Conservation (phyloP, 2,113 vertebrate species). For the Crotalus tigris region DNA sequence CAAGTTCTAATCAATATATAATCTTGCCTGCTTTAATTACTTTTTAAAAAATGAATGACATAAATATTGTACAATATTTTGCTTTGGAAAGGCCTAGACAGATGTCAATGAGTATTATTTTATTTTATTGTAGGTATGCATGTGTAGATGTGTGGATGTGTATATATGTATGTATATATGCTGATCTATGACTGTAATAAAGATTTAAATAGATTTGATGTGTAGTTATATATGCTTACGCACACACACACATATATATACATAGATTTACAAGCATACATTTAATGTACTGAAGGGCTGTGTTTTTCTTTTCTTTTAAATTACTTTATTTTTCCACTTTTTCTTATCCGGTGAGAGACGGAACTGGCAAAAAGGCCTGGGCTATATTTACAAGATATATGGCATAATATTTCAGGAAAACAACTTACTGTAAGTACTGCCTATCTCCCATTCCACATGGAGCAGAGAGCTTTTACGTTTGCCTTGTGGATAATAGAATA, state of each 20-base stretch:
- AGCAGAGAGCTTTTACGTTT: constrained; percentile 42
- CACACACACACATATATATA: background rate
- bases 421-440: background rate
- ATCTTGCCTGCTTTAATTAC: background rate
- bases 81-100: background rate
- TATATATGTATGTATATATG: background rate
- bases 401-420: background rate
- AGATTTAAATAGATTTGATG: background rate
- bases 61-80: background rate
- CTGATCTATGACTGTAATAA: background rate
- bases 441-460: constrained; percentile 49
- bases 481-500: constrained; percentile 49
- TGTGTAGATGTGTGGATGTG: background rate
- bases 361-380: background rate
- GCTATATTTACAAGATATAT: background rate
- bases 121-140: background rate
- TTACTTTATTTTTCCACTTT: background rate
- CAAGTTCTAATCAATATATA: background rate
- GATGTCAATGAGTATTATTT: background rate
- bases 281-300: background rate
- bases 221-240: background rate
- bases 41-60: background rate
- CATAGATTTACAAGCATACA: background rate
- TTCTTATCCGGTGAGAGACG: background rate
- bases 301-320: background rate